Evolutionary conservation across 2,888 invertebrate genomes (phyloP), one percentile per base, ranked within the genome.

Genomic region (Reticulitermes lucifugus): DNA sequence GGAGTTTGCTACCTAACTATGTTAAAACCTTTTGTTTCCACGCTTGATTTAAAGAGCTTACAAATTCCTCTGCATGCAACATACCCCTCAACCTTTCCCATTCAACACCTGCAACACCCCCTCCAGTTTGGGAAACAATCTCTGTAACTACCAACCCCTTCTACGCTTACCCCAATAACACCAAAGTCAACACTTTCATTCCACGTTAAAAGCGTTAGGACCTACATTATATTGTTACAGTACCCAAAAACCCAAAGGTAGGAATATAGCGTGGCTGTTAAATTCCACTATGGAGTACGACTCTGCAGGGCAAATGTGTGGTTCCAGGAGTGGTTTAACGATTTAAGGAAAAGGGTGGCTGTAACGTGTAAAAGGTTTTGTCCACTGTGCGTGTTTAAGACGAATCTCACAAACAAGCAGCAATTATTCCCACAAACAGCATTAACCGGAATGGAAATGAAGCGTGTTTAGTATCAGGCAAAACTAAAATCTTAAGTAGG

Each of bases 21-120:
- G 84, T 77, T 60, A 79, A 79, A 79, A 80, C 71, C 83, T 85
- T 85, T 85, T 85, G 85, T 85, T 85, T 79, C 80, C 71, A 35
- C 84, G 85, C 83, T 83, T 85, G 83, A 85, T 85, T 85, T 85
- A 85, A 85, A 85, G 83, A 85, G 83, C 85, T 79, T 83, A 83
- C 85, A 85, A 85, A 83, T 85, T 83, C 83, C 83, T 81, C 29
- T 43, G 81, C 81, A 81, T 79, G 79, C 79, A 79, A 79, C 29
- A 55, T 51, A 70, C 43, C 81, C 65, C 65, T 65, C 65, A 41
- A 70, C 43, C 81, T 65, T 43, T 43, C 70, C 22, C 81, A 70
- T 81, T 41, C 43, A 43, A 60, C 59, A 59, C 59, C 80, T 80
- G 59, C 80, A 80, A 29, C 35, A 21, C 60, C 4, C 80, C 55